These are phyloP conservation scores for Toxonevra muliebris DNA, from an alignment of 2,888 invertebrate species.

Conservation along the genomic window DNA sequence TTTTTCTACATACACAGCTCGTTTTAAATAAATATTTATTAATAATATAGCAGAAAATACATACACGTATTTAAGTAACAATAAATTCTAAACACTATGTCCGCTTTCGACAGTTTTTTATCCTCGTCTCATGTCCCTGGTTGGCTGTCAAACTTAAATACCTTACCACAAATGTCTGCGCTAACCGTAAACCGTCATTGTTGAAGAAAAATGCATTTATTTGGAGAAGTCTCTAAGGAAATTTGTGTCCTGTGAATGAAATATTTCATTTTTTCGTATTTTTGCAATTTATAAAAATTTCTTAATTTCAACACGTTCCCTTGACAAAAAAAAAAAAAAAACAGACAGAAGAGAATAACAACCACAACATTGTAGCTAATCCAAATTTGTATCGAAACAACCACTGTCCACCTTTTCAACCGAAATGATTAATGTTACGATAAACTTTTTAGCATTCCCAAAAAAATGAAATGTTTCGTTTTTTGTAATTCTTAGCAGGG, in stretches of 20 bases:
- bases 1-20: too few relatives aligned
- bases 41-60: too few relatives aligned
- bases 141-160: constrained; percentile 40
- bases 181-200: constrained; percentile 8
- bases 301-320: constrained; percentile 43
- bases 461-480: constrained; percentile 2
- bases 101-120: too few relatives aligned
- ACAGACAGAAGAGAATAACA: too few relatives aligned
- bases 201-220: constrained; percentile 35
- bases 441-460: constrained; percentile 29
- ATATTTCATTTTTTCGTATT: constrained; percentile 38
- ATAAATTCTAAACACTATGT: too few relatives aligned
- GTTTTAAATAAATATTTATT: too few relatives aligned
- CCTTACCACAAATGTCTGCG: constrained; percentile 36
- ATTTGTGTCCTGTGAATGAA: constrained; percentile 40
- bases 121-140: constrained; percentile 24
- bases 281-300: constrained; percentile 42
- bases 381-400: constrained; percentile 29
- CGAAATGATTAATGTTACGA: constrained; percentile 33
- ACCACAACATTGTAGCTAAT: constrained; percentile 19
- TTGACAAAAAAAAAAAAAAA: too few relatives aligned
- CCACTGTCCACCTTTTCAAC: constrained; percentile 29
- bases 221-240: constrained; percentile 43
- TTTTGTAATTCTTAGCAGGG: too few relatives aligned
- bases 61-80: too few relatives aligned